Evolutionary conservation across 2,113 vertebrate genomes (phyloP).

Genomic region (Plotosus lineatus): DNA sequence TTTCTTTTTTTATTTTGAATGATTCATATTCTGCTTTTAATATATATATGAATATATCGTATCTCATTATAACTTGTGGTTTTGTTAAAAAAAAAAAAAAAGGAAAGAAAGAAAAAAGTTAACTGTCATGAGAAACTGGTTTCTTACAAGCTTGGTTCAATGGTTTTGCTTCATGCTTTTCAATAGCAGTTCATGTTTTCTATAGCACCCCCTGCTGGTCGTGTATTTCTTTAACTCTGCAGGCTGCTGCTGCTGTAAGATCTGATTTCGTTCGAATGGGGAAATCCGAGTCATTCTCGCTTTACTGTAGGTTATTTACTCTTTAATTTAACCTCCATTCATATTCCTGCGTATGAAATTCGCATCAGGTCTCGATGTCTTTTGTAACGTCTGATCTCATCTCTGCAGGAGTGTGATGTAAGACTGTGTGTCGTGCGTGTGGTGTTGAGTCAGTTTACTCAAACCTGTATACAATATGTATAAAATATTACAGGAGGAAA

Average conservation of each 20-base stretch:
- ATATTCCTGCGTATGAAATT: slow-evolving; percentile 25
- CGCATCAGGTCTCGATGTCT: slow-evolving; percentile 50
- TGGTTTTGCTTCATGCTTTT: slow-evolving; percentile 19
- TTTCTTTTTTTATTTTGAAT: slow-evolving; percentile 66
- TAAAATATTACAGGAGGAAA: neutral
- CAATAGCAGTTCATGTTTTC: slow-evolving; percentile 23
- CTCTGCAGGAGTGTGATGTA: slow-evolving; percentile 42
- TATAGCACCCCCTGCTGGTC: slow-evolving; percentile 43
- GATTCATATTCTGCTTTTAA: slow-evolving; percentile 72
- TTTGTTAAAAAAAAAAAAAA: slow-evolving; percentile 56
- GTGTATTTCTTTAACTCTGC: slow-evolving; percentile 58
- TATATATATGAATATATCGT: slow-evolving; percentile 72
- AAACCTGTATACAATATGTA: neutral
- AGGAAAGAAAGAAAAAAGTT: slow-evolving; percentile 53
- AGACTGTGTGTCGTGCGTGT: slow-evolving; percentile 40
- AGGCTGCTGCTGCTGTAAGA: slow-evolving; percentile 55
- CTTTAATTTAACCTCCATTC: neutral
- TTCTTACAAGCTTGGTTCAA: slow-evolving; percentile 39
- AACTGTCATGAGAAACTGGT: slow-evolving; percentile 57
- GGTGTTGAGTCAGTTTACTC: slow-evolving; percentile 41
- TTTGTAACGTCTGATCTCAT: slow-evolving; percentile 54
- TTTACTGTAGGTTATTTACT: neutral
- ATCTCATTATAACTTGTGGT: slow-evolving; percentile 74
- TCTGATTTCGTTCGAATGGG: slow-evolving; percentile 23
- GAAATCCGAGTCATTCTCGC: slow-evolving; percentile 4